phyloP scores from a whole-genome alignment of 2,797 vertebrate species.

The Prionace glauca region DNA sequence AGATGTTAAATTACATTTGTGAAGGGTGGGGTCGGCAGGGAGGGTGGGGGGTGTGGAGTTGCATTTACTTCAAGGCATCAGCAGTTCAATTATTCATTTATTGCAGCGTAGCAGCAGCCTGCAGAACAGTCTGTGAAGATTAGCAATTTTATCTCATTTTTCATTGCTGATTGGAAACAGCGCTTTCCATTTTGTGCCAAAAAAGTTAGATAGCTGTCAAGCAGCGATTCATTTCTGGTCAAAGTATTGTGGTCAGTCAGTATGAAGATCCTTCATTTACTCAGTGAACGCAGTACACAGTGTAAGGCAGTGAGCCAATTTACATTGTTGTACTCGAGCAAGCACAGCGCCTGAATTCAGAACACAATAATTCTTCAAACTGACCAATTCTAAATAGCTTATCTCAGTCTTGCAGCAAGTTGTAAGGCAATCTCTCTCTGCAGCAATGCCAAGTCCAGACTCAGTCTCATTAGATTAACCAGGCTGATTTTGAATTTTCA shows the following conservation, averaged over 20 bases:
- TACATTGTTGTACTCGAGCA: slow-evolving; percentile 9
- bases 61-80: not conserved
- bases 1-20: slow-evolving; percentile 15
- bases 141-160: not conserved
- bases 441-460: not conserved
- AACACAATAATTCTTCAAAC: slow-evolving; percentile 27
- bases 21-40: not conserved
- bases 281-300: not conserved
- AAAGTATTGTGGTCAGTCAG: not conserved
- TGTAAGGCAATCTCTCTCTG: not conserved
- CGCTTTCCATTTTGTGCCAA: not conserved
- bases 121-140: not conserved
- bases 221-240: not conserved
- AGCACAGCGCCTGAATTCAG: not conserved
- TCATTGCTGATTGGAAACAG: not conserved
- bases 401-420: not conserved
- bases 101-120: not conserved
- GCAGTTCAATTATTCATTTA: not conserved
- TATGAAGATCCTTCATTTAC: slow-evolving; percentile 5
- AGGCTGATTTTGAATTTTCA: not conserved
- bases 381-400: slow-evolving; percentile 17
- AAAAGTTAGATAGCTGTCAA: not conserved
- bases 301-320: not conserved
- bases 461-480: slow-evolving; percentile 15
- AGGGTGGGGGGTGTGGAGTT: too few relatives aligned